Percentiles rank a stretch among this genome's conserved stretches.
Evolutionary conservation across 2,113 vertebrate genomes (phyloP).

Genomic region (Thalassoma bifasciatum): DNA sequence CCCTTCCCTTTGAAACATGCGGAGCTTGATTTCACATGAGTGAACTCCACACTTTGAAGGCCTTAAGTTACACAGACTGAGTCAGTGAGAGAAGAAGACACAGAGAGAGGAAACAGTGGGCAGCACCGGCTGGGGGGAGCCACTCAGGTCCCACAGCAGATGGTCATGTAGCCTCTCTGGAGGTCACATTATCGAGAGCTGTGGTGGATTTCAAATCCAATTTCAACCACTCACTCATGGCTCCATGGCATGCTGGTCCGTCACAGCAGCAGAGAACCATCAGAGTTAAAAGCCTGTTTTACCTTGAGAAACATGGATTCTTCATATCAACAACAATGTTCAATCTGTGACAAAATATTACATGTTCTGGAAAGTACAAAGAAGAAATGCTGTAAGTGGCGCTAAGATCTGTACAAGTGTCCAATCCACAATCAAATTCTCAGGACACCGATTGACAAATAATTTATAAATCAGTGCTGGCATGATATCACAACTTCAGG

Average conservation of each 20-base stretch:
- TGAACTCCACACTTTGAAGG: slow-evolving; percentile 31
- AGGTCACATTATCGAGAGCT: slow-evolving; percentile 30
- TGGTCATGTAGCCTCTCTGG: slow-evolving; percentile 36
- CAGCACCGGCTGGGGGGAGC: slow-evolving; percentile 23
- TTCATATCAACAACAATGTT: neutral
- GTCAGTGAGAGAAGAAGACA: slow-evolving; percentile 2
- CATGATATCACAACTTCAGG: too few relatives aligned
- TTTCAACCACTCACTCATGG: neutral
- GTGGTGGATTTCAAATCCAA: slow-evolving; percentile 20
- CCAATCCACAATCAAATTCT: too few relatives aligned
- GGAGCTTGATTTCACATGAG: slow-evolving; percentile 42
- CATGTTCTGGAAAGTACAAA: neutral
- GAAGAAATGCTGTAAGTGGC: too few relatives aligned
- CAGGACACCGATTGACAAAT: too few relatives aligned
- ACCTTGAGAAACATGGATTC: neutral
- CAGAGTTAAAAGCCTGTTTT: slow-evolving; percentile 9
- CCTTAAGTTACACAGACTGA: slow-evolving; percentile 36
- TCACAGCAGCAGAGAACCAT: slow-evolving; percentile 28
- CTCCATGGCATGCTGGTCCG: slow-evolving; percentile 12
- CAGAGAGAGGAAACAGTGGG: slow-evolving; percentile 11
- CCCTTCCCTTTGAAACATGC: neutral
- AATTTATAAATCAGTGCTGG: too few relatives aligned
- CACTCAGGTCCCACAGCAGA: slow-evolving; percentile 46
- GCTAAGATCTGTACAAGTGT: too few relatives aligned
- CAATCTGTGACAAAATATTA: neutral